Conservation (phyloP, 1,140 invertebrate species). For the Pinna nobilis region DNA sequence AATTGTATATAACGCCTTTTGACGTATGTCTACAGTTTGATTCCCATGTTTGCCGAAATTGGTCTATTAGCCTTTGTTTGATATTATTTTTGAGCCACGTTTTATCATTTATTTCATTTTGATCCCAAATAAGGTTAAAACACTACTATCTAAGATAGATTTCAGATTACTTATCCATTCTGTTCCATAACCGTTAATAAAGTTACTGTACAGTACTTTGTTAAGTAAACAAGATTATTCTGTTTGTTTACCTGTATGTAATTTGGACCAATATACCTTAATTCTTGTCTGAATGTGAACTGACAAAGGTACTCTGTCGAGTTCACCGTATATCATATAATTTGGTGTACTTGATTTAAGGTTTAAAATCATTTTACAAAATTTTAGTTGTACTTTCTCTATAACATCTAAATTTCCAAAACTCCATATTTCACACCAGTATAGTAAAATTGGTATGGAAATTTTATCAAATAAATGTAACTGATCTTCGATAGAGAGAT, state of each 20-base stretch:
- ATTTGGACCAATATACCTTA: conserved; percentile 1
- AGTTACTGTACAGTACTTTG: background rate
- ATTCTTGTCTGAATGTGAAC: conserved; percentile 22
- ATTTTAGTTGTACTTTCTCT: conserved; percentile 11
- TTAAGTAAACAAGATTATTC: background rate
- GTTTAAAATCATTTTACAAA: conserved; percentile 10
- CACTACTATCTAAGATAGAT: background rate
- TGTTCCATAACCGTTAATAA: background rate
- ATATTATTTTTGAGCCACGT: background rate
- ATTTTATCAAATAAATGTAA: conserved; percentile 29
- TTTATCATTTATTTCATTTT: background rate
- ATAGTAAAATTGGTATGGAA: conserved; percentile 14
- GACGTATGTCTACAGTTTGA: background rate
- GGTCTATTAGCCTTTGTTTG: background rate
- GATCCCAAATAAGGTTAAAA: background rate
- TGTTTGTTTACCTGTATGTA: background rate
- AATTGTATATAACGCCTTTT: background rate
- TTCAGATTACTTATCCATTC: background rate
- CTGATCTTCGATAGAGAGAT: conserved; percentile 11
- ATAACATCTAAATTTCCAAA: background rate
- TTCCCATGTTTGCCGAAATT: background rate
- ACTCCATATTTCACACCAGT: conserved; percentile 31
- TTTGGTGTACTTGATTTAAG: conserved; percentile 24
- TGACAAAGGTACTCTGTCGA: conserved; percentile 16
- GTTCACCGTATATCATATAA: conserved; percentile 33